Conservation (phyloP, 2,797 vertebrate species). For the Gastrophryne carolinensis region DNA sequence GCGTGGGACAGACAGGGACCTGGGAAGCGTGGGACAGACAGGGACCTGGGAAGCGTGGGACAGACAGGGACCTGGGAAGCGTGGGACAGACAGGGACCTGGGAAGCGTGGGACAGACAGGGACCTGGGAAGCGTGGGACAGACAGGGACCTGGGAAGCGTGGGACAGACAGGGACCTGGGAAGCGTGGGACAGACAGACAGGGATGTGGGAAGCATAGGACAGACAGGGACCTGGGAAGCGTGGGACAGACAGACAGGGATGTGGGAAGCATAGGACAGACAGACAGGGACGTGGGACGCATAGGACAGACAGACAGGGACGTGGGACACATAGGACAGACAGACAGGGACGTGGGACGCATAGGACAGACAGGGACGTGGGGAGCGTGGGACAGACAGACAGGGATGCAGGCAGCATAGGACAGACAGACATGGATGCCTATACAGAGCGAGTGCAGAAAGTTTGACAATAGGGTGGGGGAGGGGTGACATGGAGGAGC, state of each 20-base stretch:
- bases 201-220: too few relatives aligned
- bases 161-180: too few relatives aligned
- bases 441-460: neutral
- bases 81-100: too few relatives aligned
- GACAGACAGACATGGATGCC: neutral
- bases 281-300: too few relatives aligned
- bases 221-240: neutral
- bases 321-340: neutral
- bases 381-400: neutral
- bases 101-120: too few relatives aligned
- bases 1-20: neutral
- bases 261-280: neutral
- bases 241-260: neutral
- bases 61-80: too few relatives aligned
- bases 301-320: neutral
- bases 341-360: too few relatives aligned
- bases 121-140: too few relatives aligned
- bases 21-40: neutral
- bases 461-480: too few relatives aligned
- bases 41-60: neutral
- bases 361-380: neutral
- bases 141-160: too few relatives aligned
- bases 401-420: neutral
- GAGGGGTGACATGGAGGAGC: neutral
- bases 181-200: too few relatives aligned